Evolutionary conservation across 2,113 vertebrate genomes (phyloP).

Genomic region (Poecilia latipinna): DNA sequence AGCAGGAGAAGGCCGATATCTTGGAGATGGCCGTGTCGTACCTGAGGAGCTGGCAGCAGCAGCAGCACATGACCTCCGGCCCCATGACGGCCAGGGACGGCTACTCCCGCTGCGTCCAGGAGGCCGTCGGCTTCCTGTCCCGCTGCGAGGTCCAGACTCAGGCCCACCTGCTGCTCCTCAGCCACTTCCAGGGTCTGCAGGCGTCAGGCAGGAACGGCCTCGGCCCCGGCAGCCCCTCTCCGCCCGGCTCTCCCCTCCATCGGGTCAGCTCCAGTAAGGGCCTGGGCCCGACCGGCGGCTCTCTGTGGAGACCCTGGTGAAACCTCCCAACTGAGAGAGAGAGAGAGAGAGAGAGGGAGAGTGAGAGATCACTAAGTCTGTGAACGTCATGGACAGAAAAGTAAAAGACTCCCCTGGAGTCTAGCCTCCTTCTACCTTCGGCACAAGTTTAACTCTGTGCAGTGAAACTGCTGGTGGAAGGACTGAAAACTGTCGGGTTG

Average conservation of each 20-base stretch:
- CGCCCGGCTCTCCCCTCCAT: conserved; percentile 63
- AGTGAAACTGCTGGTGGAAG: conserved; percentile 42
- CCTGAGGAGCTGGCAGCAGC: conserved; percentile 71
- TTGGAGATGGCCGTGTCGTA: conserved; percentile 80
- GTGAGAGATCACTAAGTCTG: conserved; percentile 59
- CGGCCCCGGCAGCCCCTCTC: conserved; percentile 21
- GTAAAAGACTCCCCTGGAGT: conserved; percentile 60
- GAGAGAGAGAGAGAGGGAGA: conserved; percentile 21
- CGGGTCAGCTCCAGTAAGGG: conserved; percentile 58
- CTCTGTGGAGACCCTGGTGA: conserved; percentile 83
- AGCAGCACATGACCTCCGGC: conserved; percentile 28
- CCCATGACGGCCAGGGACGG: conserved; percentile 53
- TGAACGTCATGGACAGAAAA: conserved; percentile 61
- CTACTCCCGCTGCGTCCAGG: conserved; percentile 77
- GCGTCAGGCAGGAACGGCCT: conserved; percentile 34
- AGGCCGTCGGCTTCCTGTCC: conserved; percentile 76
- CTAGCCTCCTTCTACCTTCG: conserved; percentile 36
- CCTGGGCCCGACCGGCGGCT: conserved; percentile 22
- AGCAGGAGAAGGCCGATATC: conserved; percentile 83
- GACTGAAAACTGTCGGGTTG: conserved; percentile 51
- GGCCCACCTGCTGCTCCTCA: conserved; percentile 65
- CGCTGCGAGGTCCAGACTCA: conserved; percentile 65
- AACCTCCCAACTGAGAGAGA: not conserved
- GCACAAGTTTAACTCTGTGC: conserved; percentile 25
- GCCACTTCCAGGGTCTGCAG: conserved; percentile 73